Evolutionary conservation across 92 coral and sea anemone species (phyloP).

Genomic region (Pocillopora meandrina): DNA sequence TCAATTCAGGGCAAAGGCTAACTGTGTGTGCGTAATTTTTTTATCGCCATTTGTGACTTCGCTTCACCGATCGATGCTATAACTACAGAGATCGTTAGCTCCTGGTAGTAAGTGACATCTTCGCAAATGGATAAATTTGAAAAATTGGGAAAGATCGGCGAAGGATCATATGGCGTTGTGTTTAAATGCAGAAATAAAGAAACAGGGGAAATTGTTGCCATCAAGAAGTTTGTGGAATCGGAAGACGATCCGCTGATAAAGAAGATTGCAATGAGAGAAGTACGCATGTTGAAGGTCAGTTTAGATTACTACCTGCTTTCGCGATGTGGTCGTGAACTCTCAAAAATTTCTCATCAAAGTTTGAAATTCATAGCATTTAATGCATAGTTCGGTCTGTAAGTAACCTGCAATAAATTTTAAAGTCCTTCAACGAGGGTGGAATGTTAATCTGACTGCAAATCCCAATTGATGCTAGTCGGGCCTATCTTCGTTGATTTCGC

Average conservation of each 20-base stretch:
- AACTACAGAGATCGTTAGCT: neutral
- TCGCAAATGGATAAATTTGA: conserved; percentile 91
- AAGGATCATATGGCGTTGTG: conserved; percentile 98
- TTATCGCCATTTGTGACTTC: conserved; percentile 24
- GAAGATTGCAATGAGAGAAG: conserved; percentile 96
- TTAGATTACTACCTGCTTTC: neutral
- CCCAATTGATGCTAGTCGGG: neutral
- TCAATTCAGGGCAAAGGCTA: conserved; percentile 2
- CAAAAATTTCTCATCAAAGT: neutral
- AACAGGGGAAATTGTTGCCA: conserved; percentile 90
- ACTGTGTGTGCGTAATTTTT: neutral
- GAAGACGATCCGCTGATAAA: conserved; percentile 94
- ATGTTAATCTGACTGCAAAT: conserved; percentile 18
- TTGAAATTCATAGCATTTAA: neutral
- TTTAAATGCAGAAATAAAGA: conserved; percentile 96
- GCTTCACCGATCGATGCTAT: conserved; percentile 12
- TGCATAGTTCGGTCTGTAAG: neutral
- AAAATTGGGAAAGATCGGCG: conserved; percentile 93
- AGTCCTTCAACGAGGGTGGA: neutral
- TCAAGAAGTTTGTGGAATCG: conserved; percentile 94
- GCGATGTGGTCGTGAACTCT: neutral
- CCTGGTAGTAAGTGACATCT: neutral
- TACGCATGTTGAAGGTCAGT: conserved; percentile 88
- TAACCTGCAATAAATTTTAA: neutral
- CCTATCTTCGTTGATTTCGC: no score